These are phyloP conservation scores for Balearica regulorum DNA, from an alignment of 2,797 vertebrate species.

Conservation along the genomic window DNA sequence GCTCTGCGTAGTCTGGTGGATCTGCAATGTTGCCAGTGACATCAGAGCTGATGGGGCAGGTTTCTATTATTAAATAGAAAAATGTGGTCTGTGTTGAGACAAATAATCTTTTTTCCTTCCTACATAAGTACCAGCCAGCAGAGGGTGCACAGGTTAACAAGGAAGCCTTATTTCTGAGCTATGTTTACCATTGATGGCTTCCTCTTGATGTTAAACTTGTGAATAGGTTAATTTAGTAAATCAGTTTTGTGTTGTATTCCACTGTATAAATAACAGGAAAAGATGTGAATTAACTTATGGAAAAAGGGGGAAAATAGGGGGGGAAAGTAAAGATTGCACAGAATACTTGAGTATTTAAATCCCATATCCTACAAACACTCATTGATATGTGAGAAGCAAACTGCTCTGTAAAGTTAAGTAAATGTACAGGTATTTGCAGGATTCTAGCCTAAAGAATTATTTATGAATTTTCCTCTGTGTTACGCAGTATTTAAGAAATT, in stretches of 20 bases:
- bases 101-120: neutral
- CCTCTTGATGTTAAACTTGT: neutral
- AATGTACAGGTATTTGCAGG: neutral
- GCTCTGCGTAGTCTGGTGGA: fast-evolving
- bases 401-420: neutral
- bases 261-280: neutral
- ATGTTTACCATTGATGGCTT: neutral
- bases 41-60: neutral
- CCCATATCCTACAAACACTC: neutral
- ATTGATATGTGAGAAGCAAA: neutral
- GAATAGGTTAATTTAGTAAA: neutral
- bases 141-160: slow-evolving; percentile 39
- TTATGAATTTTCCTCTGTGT: neutral
- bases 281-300: neutral
- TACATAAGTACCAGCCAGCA: slow-evolving; percentile 40
- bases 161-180: neutral
- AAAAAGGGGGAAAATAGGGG: neutral
- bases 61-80: neutral
- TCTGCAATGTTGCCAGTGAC: neutral
- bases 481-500: neutral
- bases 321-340: neutral
- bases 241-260: neutral
- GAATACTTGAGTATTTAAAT: neutral
- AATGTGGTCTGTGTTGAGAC: neutral
- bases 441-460: neutral